These are phyloP conservation scores for Carterocephalus palaemon DNA, from an alignment of 2,888 invertebrate genomes.

Conservation along the genomic window DNA sequence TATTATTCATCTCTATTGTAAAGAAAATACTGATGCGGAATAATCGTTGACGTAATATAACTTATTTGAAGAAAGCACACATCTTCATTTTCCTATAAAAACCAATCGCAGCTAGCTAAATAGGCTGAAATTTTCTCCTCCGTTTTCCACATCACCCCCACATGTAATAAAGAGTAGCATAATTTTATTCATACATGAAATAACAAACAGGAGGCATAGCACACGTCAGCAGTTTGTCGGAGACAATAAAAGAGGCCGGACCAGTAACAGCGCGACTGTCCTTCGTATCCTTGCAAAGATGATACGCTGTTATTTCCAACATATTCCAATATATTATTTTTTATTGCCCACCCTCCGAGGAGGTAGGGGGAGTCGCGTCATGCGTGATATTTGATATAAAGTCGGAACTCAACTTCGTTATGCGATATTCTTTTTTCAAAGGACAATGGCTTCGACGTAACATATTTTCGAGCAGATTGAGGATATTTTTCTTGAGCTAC, in stretches of 20 bases:
- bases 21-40: too few species aligned
- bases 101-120: constrained; percentile 14
- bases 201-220: constrained; percentile 59
- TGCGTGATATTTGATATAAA: constrained; percentile 80
- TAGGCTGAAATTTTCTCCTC: constrained; percentile 19
- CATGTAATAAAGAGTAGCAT: constrained; percentile 35
- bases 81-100: constrained; percentile 11
- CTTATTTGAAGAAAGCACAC: not conserved
- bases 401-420: constrained; percentile 78
- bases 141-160: constrained; percentile 17
- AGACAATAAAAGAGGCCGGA: constrained; percentile 73
- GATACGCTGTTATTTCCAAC: constrained; percentile 79
- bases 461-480: constrained; percentile 70
- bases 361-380: constrained; percentile 63
- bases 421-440: constrained; percentile 77
- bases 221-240: constrained; percentile 63
- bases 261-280: constrained; percentile 69
- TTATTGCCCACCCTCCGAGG: constrained; percentile 68
- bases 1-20: too few species aligned
- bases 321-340: constrained; percentile 81
- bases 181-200: constrained; percentile 61
- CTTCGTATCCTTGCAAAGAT: constrained; percentile 68
- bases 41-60: too few species aligned
- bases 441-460: constrained; percentile 73
- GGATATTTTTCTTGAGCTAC: constrained; percentile 66